Evolutionary conservation across 2,888 invertebrate genomes (phyloP), one percentile per base, ranked within the genome.

Genomic region (Acanthoscelides obtectus): DNA sequence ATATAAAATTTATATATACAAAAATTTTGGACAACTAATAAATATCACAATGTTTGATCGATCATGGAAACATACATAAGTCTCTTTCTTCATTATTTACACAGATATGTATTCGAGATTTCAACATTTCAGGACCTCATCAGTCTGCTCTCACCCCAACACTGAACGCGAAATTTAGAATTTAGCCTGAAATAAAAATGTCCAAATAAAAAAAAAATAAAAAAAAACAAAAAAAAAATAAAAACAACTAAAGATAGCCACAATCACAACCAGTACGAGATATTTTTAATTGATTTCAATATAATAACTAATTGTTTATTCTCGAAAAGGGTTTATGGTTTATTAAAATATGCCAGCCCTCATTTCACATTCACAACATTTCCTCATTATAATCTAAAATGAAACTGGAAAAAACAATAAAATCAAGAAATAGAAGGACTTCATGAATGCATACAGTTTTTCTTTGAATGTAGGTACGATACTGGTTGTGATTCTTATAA

Each of bases 41-140:
- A 77, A 75, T 77, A 76, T 76, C 76, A 76, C 76, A 77, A 74
- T 76, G 69, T 72, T 72, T 74, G n/a, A 19, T 22, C 27, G 21
- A 72, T 72, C 72, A 75, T 76, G 73, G 75, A 76, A 76, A 72
- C 70, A 71, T 73, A 72, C 70, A 71, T 73, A 73, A 77, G 75
- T 72, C 74, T 77, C 73, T 75, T 72, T 75, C 73, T 75, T 75
- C 77, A 45, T 45, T 45, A 45, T 45, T 45, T 45, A 45, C 45
- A 45, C 74, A 74, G 67, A 65, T 69, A 71, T 22, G 71, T 72
- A 71, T 64, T 70, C 45, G 45, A 45, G 45, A 45, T 45, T 45
- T 45, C 45, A 45, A 45, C 45, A 45, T 45, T 45, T 45, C 45
- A 6, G 45, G 45, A 45, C 12, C 45, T 45, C 45, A 45, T 45